A percentile compares a stretch with the other conserved stretches of the same genome.
Evolutionary conservation across 2,113 vertebrate species (phyloP).

Genomic region (Platichthys flesus): DNA sequence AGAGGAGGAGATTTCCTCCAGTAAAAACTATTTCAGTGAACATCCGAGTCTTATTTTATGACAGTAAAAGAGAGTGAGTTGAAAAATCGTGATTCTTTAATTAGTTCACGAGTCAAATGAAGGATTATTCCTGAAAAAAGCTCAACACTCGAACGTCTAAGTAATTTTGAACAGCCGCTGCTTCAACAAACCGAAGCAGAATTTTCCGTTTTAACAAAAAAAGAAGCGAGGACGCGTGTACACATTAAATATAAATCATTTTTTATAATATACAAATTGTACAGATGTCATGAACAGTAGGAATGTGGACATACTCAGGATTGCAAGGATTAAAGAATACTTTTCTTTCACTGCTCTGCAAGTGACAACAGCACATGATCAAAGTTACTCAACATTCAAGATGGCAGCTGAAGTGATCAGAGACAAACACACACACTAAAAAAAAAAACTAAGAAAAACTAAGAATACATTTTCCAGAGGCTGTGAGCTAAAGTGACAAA

Average conservation of each 20-base stretch:
- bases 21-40: no score
- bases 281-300: slow-evolving; percentile 80
- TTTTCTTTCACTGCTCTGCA: slow-evolving; percentile 48
- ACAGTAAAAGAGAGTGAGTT: no score
- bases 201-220: slow-evolving; percentile 1
- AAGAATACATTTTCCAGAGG: slow-evolving; percentile 64
- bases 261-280: slow-evolving; percentile 88
- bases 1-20: no score
- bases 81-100: no score
- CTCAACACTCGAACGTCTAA: not conserved
- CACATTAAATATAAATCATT: slow-evolving; percentile 87
- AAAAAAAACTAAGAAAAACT: slow-evolving; percentile 21
- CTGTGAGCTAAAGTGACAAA: slow-evolving; percentile 66
- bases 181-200: not conserved
- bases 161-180: not conserved
- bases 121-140: not conserved
- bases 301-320: slow-evolving; percentile 66
- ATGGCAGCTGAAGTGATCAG: slow-evolving; percentile 66
- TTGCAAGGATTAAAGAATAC: slow-evolving; percentile 66
- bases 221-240: slow-evolving; percentile 60
- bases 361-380: slow-evolving; percentile 69
- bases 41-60: no score
- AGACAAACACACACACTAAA: slow-evolving; percentile 20
- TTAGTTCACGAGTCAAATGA: not conserved
- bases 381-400: slow-evolving; percentile 74